A percentile compares a stretch with the other conserved stretches of the same genome.
Evolutionary conservation across 2,888 invertebrate species (phyloP).

Genomic region (Anoplius nigerrimus): DNA sequence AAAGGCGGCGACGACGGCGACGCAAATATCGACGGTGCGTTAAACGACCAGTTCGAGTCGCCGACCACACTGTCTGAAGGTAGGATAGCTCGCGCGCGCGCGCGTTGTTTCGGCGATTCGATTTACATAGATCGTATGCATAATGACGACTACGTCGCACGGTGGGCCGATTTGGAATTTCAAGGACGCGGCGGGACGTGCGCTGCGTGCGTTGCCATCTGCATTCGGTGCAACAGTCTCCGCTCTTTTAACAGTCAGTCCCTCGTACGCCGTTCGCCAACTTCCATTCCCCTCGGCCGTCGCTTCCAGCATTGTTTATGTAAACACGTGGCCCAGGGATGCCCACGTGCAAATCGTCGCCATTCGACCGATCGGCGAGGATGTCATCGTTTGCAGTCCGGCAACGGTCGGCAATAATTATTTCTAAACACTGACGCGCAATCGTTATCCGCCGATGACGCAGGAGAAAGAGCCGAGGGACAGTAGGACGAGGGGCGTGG

Average conservation of each 20-base stretch:
- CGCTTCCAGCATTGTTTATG: no score
- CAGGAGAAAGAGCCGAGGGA: no score
- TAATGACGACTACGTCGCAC: slow-evolving; percentile 36
- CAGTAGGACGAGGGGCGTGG: no score
- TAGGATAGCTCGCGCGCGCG: slow-evolving; percentile 5
- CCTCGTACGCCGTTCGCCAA: no score
- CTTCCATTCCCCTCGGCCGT: no score
- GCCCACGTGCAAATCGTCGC: no score
- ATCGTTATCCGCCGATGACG: slow-evolving; percentile 21
- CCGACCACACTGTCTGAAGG: no score
- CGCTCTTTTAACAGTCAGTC: not conserved
- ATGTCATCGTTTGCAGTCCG: not conserved
- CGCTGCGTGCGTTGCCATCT: slow-evolving; percentile 28
- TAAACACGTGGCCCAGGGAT: no score
- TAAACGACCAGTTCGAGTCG: not conserved
- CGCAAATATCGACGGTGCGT: not conserved
- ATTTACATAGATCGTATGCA: slow-evolving; percentile 50
- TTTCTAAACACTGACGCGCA: slow-evolving; percentile 35
- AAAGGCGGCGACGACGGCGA: no score
- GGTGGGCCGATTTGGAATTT: slow-evolving; percentile 55
- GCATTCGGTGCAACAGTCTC: slow-evolving; percentile 18
- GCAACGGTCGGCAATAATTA: slow-evolving; percentile 37
- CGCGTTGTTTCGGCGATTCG: slow-evolving; percentile 31
- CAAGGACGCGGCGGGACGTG: slow-evolving; percentile 53
- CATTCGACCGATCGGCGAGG: not conserved